Base-by-base conservation (phyloP, 2,888 invertebrate genomes). In the Lithophane semibrunnea region DNA sequence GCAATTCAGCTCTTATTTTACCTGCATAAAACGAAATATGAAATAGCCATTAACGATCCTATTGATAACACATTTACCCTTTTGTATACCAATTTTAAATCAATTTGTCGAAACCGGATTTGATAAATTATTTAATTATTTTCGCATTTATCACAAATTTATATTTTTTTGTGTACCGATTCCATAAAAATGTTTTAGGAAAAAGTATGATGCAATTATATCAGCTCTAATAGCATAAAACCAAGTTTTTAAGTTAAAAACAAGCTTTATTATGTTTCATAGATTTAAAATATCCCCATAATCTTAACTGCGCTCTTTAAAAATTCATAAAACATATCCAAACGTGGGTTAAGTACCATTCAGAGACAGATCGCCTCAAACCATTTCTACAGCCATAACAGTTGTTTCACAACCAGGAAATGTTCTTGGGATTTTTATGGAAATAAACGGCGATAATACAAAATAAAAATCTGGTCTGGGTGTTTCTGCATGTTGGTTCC, bases 291-390 rank as follows among this genome's bases (percentile, higher is more conserved):
- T 67, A 74, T 74, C 47, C 49, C 24, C 52, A 70, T 85, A 75
- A 85, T 82, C 75, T 67, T 82, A 83, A 86, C 80, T 49, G 80
- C 72, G 75, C 72, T 86, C 76, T 80, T 86, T 80, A 86, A 88
- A 88, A 82, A 88, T 67, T 86, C 78, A 83, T 83, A 83, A 87
- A 86, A 86, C 80, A 72, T 86, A 83, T 87, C 77, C 75, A 76
- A 88, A 78, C 72, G 67, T 65, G 47, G 56, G 83, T 79, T 86
- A 79, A 88, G 79, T 79, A 63, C 81, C 75, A 73, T 88, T 81
- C 58, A 76, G 86, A 88, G 77, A 79, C 73, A 79, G 75, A 88
- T 81, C 72, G 74, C 65, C 60, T 78, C 49, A 67, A 72, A 79
- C 77, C 75, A 86, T 79, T 63, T 44, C 77, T 58, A 73, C 54